Base-by-base conservation (phyloP, 2,113 vertebrate genomes). In the Cinclus mexicanus region DNA sequence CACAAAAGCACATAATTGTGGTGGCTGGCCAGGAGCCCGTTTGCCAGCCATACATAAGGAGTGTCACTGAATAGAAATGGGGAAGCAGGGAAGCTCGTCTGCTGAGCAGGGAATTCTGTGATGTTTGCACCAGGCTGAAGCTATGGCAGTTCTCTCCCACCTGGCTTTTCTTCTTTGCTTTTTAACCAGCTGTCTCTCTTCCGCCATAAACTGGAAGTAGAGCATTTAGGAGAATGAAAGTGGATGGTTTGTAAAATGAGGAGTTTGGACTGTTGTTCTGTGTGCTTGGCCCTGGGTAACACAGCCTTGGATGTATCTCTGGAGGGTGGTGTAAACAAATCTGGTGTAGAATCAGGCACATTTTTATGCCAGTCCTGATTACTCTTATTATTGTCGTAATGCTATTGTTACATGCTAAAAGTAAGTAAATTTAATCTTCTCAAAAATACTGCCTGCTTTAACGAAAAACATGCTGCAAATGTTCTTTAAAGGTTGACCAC, bases 1-100 rank as follows among this genome's bases (percentile, higher is more conserved):
- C 46, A 83, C 75, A 77, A 86, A 94, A 89, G 53, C 87, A 59
- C 29, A 42, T 90, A 93, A n/a, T 75, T 91, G 41, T 31, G 59
- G 46, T 67, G 87, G 23, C 84, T 96, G 91, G 96, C 92, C 65
- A 37, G 71, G 47, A 87, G 93, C 94, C 95, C 6, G 0, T 9
- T 85, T 5, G 0, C 50, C 61, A 19, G 64, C 59, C 12, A 1
- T 18, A 20, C 3, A 20, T 53, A 55, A 44, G 68, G 50, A 75
- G 52, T 4, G 11, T 7, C 0, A 0, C 78, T 83, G 84, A 90
- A 93, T 87, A 41, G 82, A 74, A 91, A 79, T 9, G 28, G 74
- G 69, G 35, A 35, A 76, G 37, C 1, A 0, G 42, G 59, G 35
- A 90, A 39, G 10, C 29, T 82, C 20, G 2, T 79, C 63, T 0